Percentiles rank a stretch among this genome's conserved stretches.
Conservation (phyloP, 2,797 vertebrate genomes). For the Bryconaethiops microstoma region DNA sequence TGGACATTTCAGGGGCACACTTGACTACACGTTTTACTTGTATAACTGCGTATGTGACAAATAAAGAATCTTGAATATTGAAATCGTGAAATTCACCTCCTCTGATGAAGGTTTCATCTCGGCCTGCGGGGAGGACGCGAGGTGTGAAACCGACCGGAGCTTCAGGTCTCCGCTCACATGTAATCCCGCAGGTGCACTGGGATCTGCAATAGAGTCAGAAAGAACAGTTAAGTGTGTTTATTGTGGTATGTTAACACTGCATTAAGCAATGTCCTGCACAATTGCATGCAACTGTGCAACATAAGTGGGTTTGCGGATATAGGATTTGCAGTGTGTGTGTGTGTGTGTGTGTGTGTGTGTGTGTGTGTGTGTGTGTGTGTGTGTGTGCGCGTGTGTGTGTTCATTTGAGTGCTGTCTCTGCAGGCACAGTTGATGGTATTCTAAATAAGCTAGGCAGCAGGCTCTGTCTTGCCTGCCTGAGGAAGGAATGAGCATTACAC, state of each 20-base stretch:
- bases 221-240: not conserved
- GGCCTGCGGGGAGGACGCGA: conserved; percentile 31
- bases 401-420: conserved; percentile 3
- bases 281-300: not conserved
- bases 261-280: not conserved
- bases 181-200: conserved; percentile 62
- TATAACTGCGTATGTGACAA: no score
- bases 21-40: no score
- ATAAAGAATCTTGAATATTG: no score
- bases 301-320: not conserved
- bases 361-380: conserved; percentile 39
- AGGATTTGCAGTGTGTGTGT: conserved; percentile 6
- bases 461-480: conserved; percentile 45
- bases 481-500: conserved; percentile 52
- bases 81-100: conserved; percentile 53
- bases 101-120: conserved; percentile 58
- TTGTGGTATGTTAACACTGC: not conserved
- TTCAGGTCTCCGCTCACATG: conserved; percentile 6
- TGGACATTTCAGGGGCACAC: no score
- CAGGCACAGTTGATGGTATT: conserved; percentile 26
- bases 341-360: conserved; percentile 30
- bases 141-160: not conserved
- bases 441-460: conserved; percentile 21
- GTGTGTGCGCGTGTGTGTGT: conserved; percentile 28
- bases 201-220: conserved; percentile 56